Evolutionary conservation across 2,113 vertebrate species (phyloP), one percentile per base, ranked within the genome.

Genomic region (Abramis brama): DNA sequence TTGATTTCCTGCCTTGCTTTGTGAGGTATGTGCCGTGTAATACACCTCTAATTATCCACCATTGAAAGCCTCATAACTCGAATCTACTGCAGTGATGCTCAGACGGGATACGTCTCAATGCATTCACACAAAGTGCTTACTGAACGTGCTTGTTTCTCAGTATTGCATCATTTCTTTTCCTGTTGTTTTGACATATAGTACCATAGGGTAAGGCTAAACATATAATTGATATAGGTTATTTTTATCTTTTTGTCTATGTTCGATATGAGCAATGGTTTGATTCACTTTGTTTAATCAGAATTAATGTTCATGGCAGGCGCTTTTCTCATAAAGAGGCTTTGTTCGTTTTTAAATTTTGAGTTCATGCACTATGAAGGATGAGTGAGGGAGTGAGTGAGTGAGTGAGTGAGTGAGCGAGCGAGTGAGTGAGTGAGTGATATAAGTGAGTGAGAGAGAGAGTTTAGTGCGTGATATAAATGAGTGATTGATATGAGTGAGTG

Each of bases 1-100:
- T 90, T 86, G 84, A 89, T 89, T 82, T 84, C 57, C 81, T 73
- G 86, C 23, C 80, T 39, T 70, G 25, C 80, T 84, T 21, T 39
- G 12, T 23, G 39, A 83, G 30, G 88, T 79, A 60, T 36, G 83
- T 84, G 50, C 25, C 47, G 10, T 70, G 85, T 59, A 87, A 81
- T 77, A 78, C 78, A 39, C 50, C 78, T 89, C 59, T 79, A 74
- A 88, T 83, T 70, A 57, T 60, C 57, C n/a, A 55, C 55, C 66
- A 78, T 84, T n/a, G 60, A 79, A 62, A 73, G 19, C 86, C 84
- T 90, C 76, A 86, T 80, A 89, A 89, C 68, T 86, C 79, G 79
- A 86, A 91, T 91, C 80, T 47, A 73, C 71, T 86, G 83, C 52
- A 75, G 36, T 52, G 86, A 50, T 43, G 15, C 7, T 73, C 55